Evolutionary conservation across 1,140 invertebrate genomes (phyloP).

Genomic region (Belonocnema kinseyi): DNA sequence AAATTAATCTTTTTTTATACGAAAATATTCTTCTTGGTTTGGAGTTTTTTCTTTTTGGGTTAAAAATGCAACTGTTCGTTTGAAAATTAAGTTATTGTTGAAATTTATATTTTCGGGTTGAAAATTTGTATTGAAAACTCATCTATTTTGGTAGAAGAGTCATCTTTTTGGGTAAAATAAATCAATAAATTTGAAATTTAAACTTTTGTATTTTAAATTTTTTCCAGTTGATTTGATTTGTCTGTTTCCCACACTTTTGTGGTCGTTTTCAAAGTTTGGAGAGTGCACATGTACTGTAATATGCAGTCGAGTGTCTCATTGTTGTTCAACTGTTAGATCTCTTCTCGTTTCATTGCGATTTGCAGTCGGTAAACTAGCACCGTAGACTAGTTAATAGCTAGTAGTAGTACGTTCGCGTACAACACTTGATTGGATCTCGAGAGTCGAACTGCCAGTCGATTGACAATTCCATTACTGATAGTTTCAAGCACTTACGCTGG

Average conservation of each 20-base stretch:
- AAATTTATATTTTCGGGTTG: too few relatives aligned
- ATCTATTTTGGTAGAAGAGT: too few relatives aligned
- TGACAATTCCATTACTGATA: conserved; percentile 62
- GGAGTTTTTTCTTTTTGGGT: too few relatives aligned
- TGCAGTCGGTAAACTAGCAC: background rate
- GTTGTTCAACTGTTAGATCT: background rate
- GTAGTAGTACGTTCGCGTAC: background rate
- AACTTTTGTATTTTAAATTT: too few relatives aligned
- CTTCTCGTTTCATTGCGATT: background rate
- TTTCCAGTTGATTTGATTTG: background rate
- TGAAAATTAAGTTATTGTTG: too few relatives aligned
- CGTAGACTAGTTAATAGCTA: background rate
- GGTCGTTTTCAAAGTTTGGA: background rate
- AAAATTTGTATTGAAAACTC: too few relatives aligned
- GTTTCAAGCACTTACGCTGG: conserved; percentile 3
- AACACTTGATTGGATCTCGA: conserved; percentile 21
- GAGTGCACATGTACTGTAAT: conserved; percentile 1
- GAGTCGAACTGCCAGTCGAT: conserved; percentile 34
- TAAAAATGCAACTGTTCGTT: too few relatives aligned
- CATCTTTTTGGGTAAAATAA: too few relatives aligned
- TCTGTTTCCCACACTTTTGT: conserved; percentile 13
- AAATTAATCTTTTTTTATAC: too few relatives aligned
- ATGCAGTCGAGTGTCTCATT: background rate
- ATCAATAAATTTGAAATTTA: too few relatives aligned
- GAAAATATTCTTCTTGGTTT: too few relatives aligned